Evolutionary conservation across 1,140 invertebrate species (phyloP), one percentile per base, ranked within the genome.

Genomic region (honey bee (Apis mellifera)): DNA sequence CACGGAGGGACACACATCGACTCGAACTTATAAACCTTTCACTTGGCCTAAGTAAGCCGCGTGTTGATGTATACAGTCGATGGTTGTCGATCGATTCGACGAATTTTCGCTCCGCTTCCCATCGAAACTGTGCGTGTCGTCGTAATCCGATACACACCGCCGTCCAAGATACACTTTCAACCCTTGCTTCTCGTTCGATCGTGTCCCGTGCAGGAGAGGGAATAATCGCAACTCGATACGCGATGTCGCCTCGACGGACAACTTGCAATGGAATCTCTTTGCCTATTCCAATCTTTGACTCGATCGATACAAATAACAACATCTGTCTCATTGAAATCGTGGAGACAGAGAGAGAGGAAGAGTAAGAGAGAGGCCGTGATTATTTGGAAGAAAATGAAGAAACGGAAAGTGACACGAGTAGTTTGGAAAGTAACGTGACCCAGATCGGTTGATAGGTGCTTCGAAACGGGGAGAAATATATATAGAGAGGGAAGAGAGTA

Each of bases 231-330:
- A 26, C 60, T 71, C 70, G 65, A 78, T 73, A 85, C 57, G 19
- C 17, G 7, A 52, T 66, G 75, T 64, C 11, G 32, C 48, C 15
- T 54, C 23, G 74, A 42, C 5, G 32, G 32, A 42, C 52, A 55
- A 17, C n/a, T 15, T 55, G 23, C 1, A 12, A 57, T 55, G 60
- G 57, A 48, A 68, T 72, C 50, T 15, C 15, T 50, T 74, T 60
- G 71, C 15, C 60, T 17, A 50, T 54, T 73, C 26, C 1, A 79
- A 84, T 84, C 82, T 70, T 79, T 66, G 19, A n/a, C n/a, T n/a
- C n/a, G n/a, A n/a, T n/a, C n/a, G n/a, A 0, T 8, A 42, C 32
- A 0, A 42, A 42, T 42, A 42, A 26, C 26, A 1, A 3, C 2
- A 32, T 32, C 32, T 4, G 7, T 42, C 32, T 7, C 4, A 8